Base-by-base conservation (phyloP, 1,140 invertebrate genomes). In the Pomacea maculata region DNA sequence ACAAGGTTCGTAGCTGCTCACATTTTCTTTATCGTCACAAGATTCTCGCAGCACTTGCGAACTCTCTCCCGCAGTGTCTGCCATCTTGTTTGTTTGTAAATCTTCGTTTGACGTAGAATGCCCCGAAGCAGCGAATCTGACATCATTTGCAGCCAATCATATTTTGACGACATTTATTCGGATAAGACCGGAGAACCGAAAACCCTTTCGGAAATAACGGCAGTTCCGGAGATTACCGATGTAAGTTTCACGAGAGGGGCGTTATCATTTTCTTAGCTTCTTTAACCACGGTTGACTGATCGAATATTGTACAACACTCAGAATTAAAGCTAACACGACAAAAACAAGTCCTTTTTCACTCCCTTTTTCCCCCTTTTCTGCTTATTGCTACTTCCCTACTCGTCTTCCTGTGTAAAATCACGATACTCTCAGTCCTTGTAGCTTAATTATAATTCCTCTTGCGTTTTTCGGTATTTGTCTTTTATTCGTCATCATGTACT, bases 81-180 rank as follows among this genome's bases (percentile, higher is more conserved):
- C 86, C 87, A 88, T 88, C 82, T 88, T 85, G 87, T 87, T 88
- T 88, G 87, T 88, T 88, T 86, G 85, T 87, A 84, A 84, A 85
- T 83, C 81, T 83, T 77, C 74, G 80, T 82, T 85, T 78, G 79
- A 73, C 74, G 77, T 76, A 72, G 73, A 25, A 70, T 55, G 57
- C 77, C 61, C 54, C 70, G 61, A 79, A 19, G 34, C 55, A 75
- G 61, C 78, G 71, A 79, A 80, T 45, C 82, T 83, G 82, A 83
- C 80, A 80, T 81, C 80, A 81, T 65, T n/a, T n/a, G 57, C 67
- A 71, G 78, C 82, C 82, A 83, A 83, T 83, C 64, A 67, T 34
- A 78, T 67, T 78, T 78, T 78, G 77, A 70, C 57, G 65, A 70
- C 21, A 70, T 19, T 17, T 29, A 12, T 34, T 78, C 77, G 77